Base-by-base conservation (phyloP, 2,888 invertebrate genomes). In the Strigamia transsilvanica region DNA sequence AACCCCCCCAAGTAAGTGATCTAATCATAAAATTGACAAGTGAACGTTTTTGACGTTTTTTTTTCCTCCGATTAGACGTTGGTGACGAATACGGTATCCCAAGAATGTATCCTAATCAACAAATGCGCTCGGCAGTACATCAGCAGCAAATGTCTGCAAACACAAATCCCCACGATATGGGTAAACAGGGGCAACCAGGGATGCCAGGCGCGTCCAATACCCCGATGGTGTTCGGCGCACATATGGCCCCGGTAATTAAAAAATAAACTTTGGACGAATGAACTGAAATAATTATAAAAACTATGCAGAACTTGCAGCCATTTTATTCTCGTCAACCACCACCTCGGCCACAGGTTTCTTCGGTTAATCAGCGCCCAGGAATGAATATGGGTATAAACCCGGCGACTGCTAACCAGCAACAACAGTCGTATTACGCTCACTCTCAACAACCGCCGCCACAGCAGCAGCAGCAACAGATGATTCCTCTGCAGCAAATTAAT, bases 91-190 rank as follows among this genome's bases (percentile, higher is more conserved):
- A 61, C 21, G 13, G 13, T 42, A 61, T 61, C 61, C 61, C 21
- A 61, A 61, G 61, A 23, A 61, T 61, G 61, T 61, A 61, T 61
- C 61, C 61, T 23, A 23, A 23, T 61, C 61, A 61, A 21, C 61
- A 61, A 23, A 23, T 61, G 23, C 61, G 61, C 7, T 18, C 61
- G 3, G 61, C 61, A 23, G 61, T 61, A 61, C 61, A 61, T 21
- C 61, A 18, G 12, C 61, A 61, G 61, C 23, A 18, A 61, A 61
- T 80, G 42, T 23, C 41, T 41, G 80, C 42, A 0, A 80, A 80
- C 21, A 80, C 12, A 21, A 46, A 23, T n/a, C 41, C 80, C 15
- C 83, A 83, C 82, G 83, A 83, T 42, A 83, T 83, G 82, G 82
- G 79, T 79, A 83, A 83, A 46, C 80, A 51, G 23, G 61, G 46